Conservation (phyloP, 2,888 invertebrate species). For the Nemotelus nigrinus region DNA sequence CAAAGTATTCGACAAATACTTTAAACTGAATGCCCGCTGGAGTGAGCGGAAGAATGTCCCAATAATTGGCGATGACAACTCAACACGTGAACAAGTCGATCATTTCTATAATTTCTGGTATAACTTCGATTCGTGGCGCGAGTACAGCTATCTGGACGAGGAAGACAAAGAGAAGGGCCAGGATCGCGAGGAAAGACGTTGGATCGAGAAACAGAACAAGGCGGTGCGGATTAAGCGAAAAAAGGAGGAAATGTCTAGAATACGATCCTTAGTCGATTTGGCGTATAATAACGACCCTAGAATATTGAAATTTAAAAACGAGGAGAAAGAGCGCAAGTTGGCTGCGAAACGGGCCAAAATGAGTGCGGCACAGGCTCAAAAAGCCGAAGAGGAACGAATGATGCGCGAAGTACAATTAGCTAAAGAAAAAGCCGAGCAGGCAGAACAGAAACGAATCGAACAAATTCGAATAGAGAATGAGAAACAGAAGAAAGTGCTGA, state of each 20-base stretch:
- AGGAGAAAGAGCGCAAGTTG: slow-evolving; percentile 89
- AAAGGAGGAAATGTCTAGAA: slow-evolving; percentile 95
- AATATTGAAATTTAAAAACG: slow-evolving; percentile 90
- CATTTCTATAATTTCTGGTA: slow-evolving; percentile 98
- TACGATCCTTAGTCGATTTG: slow-evolving; percentile 90
- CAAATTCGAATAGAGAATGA: slow-evolving; percentile 87
- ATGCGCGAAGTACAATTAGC: slow-evolving; percentile 77
- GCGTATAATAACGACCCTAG: slow-evolving; percentile 95
- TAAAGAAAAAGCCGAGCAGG: slow-evolving; percentile 81
- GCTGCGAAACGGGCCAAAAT: slow-evolving; percentile 89
- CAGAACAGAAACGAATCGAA: slow-evolving; percentile 83
- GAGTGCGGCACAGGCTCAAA: slow-evolving; percentile 82
- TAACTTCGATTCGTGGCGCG: slow-evolving; percentile 98
- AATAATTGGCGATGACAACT: slow-evolving; percentile 77
- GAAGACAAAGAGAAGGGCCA: slow-evolving; percentile 98
- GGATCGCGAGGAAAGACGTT: slow-evolving; percentile 93
- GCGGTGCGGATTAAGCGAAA: slow-evolving; percentile 89
- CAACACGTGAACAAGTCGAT: slow-evolving; percentile 86
- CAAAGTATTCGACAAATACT: slow-evolving; percentile 72
- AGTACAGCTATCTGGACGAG: slow-evolving; percentile 98
- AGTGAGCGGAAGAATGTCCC: slow-evolving; percentile 90
- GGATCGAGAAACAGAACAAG: slow-evolving; percentile 99
- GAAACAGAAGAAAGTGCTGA: slow-evolving; percentile 82
- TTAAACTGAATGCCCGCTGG: slow-evolving; percentile 88
- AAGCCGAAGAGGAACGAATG: slow-evolving; percentile 84